phyloP scores from a whole-genome alignment of 2,888 invertebrate species.

The Tetragonisca angustula region DNA sequence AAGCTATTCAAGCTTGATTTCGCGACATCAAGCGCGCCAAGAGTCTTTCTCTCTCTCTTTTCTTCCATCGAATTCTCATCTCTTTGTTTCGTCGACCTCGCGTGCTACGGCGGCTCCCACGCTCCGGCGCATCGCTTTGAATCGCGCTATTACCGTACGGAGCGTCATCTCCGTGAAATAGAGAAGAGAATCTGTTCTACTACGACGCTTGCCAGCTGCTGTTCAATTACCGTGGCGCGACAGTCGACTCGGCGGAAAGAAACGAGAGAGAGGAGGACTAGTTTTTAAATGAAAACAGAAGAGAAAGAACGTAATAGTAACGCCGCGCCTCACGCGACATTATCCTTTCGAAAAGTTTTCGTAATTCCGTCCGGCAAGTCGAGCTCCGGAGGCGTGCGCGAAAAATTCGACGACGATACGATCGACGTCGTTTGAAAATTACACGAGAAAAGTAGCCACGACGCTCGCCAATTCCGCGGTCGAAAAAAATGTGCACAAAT shows the following conservation, averaged over 20 bases:
- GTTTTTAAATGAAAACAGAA: background rate
- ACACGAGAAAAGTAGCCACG: background rate
- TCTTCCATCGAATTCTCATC: background rate
- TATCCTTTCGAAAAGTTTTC: too few species aligned
- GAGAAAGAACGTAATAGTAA: too few species aligned
- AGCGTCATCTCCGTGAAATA: slow-evolving; percentile 2
- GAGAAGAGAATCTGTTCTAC: background rate
- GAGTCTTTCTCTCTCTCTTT: slow-evolving; percentile 2
- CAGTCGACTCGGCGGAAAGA: background rate
- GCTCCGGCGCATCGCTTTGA: slow-evolving; percentile 8
- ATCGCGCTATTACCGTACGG: background rate
- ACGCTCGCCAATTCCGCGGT: background rate
- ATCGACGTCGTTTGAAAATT: background rate
- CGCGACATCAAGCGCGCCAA: slow-evolving; percentile 14
- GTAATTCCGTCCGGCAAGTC: too few species aligned
- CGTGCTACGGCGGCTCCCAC: background rate
- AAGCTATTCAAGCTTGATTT: slow-evolving; percentile 23
- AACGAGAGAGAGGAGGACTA: background rate
- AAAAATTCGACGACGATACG: background rate
- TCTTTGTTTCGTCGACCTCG: background rate
- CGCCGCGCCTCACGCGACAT: too few species aligned
- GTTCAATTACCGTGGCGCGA: background rate
- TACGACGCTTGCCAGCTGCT: background rate
- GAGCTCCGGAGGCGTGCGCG: background rate
- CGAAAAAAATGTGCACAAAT: background rate